Base-by-base conservation (phyloP, 2,888 invertebrate species). In the Electrophaes corylata region DNA sequence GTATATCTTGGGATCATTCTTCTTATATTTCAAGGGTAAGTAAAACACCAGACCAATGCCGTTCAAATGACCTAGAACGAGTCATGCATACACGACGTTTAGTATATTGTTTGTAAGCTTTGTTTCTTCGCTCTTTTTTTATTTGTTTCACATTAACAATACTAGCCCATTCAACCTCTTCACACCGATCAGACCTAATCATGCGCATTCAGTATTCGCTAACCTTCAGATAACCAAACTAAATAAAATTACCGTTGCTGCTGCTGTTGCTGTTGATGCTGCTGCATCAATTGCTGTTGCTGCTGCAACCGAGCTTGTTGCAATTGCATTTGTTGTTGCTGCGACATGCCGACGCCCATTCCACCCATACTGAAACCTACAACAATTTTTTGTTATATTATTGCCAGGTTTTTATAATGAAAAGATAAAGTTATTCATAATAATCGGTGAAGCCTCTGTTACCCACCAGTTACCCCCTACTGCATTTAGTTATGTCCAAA, bases 221-320 rank as follows among this genome's bases (percentile, higher is more conserved):
- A n/a, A n/a, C n/a, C n/a, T n/a, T n/a, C n/a, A n/a, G n/a, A n/a
- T n/a, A n/a, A n/a, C n/a, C n/a, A n/a, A n/a, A n/a, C n/a, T 14
- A 3, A 37, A 14, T 16, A 37, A 37, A n/a, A 6, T 12, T 67
- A 83, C 84, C 83, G 78, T 62, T 88, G 86, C 10, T 54, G 59
- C 12, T 56, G 56, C 26, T 56, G 53, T 19, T 57, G 59, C 12
- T 58, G 58, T n/a, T 92, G 93, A 62, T 88, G 90, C 20, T 91
- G 89, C 92, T 95, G 95, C 85, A 95, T 79, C 63, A 95, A n/a
- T 44, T 61, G 81, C 72, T 95, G 95, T 66, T 95, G 93, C 57
- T 95, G 88, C 69, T 88, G 91, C 60, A 89, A 66, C 1, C 86
- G 78, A 66, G 92, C 92, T 64, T 93, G 93, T 66, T 93, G 93